phyloP scores from a whole-genome alignment of 2,113 vertebrate genomes.

The Lampris megalopsis region DNA sequence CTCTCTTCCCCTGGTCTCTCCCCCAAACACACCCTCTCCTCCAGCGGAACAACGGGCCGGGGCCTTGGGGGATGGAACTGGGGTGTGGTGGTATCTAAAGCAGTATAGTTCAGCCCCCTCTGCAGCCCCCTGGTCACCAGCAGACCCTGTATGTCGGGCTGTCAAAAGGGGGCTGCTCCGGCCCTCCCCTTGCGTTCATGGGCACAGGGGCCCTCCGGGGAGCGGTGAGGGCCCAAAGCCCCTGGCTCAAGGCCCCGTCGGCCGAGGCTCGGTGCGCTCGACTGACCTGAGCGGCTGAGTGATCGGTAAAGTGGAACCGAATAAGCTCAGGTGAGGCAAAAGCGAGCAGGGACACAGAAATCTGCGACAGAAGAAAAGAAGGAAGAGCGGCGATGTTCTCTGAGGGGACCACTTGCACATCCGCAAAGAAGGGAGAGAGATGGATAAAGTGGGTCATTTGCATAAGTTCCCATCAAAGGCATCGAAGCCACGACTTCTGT shows the following conservation, averaged over 20 bases:
- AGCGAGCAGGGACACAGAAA: background rate
- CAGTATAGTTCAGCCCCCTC: constrained; percentile 64
- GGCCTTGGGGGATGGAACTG: constrained; percentile 69
- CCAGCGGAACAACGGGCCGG: constrained; percentile 66
- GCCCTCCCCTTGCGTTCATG: constrained; percentile 68
- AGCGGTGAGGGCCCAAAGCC: constrained; percentile 53
- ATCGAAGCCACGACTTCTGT: constrained; percentile 46
- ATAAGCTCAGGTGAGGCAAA: constrained; percentile 59
- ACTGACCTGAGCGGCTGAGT: constrained; percentile 49
- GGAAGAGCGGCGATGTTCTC: background rate
- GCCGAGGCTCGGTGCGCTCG: constrained; percentile 46
- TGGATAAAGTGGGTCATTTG: constrained; percentile 54
- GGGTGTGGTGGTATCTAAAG: constrained; percentile 73
- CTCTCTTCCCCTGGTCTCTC: constrained; percentile 73
- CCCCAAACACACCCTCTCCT: constrained; percentile 77
- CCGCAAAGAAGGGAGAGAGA: constrained; percentile 45
- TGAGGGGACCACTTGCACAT: constrained; percentile 37
- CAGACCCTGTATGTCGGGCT: constrained; percentile 77
- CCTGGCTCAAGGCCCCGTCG: constrained; percentile 41
- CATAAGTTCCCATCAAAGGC: constrained; percentile 60
- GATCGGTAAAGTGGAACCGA: constrained; percentile 61
- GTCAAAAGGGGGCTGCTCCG: constrained; percentile 71
- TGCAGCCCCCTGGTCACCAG: constrained; percentile 79
- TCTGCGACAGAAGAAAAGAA: background rate
- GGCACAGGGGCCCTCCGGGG: constrained; percentile 59